Percentiles rank a stretch among this genome's conserved stretches.
Evolutionary conservation across 2,113 vertebrate genomes (phyloP).

Genomic region (Kobus ellipsiprymnus): DNA sequence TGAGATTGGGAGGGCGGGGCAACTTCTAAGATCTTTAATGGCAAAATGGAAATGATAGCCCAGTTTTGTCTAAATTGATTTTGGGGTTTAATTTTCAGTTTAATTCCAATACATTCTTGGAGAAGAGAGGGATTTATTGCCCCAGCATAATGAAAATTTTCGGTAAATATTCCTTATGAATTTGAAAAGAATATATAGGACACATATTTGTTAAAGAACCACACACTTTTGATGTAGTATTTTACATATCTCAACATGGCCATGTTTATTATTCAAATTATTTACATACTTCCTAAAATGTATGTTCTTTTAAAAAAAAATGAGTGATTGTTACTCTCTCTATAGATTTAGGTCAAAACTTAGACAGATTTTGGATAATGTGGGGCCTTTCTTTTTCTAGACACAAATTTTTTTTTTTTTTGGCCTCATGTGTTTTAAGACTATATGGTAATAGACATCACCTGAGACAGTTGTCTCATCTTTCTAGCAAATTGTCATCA

Average conservation of each 20-base stretch:
- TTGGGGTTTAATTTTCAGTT: background rate
- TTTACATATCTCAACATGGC: background rate
- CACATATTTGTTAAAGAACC: background rate
- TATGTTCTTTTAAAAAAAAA: background rate
- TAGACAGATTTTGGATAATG: background rate
- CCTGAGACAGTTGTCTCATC: background rate
- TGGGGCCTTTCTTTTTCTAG: background rate
- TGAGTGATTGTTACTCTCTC: background rate
- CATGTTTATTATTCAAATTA: background rate
- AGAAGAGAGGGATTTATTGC: background rate
- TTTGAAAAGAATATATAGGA: background rate
- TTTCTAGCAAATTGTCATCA: background rate
- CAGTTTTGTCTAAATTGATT: background rate
- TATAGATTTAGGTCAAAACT: background rate
- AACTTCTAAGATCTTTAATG: background rate
- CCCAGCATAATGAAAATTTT: background rate
- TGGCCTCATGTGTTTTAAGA: background rate
- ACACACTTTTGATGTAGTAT: background rate
- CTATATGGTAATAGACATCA: background rate
- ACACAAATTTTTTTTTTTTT: background rate
- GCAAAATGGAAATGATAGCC: background rate
- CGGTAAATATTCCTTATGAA: background rate
- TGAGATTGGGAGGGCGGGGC: background rate
- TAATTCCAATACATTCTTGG: background rate
- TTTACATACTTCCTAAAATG: background rate